Base-by-base conservation (phyloP, 1,140 invertebrate species). In the Lepidotrigona ventralis region DNA sequence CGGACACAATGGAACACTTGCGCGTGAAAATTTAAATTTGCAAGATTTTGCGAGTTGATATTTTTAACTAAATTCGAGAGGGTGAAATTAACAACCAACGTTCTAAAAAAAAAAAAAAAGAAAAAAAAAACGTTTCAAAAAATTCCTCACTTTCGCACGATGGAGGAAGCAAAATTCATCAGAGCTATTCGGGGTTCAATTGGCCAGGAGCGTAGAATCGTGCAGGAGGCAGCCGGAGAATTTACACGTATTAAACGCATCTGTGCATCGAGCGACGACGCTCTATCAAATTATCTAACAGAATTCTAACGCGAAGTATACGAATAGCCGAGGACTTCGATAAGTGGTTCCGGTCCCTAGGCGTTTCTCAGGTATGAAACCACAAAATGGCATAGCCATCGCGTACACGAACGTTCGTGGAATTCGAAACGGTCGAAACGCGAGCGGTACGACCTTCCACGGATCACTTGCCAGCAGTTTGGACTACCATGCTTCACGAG, bases 371-470 rank as follows among this genome's bases (percentile, higher is more conserved):
- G 81, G 87, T 88, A 89, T 88, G 87, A 89, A 83, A 74, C 87
- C 87, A 79, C 87, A 88, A 89, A 89, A 89, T 86, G 85, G 87
- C 87, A 89, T 88, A 86, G 87, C 87, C 86, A 84, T 82, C 87
- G 86, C 63, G 84, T 84, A 79, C 80, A n/a, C 84, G 87, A 72
- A 88, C 86, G 87, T 88, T 85, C 87, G 81, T 71, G 87, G 87
- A 89, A 89, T 89, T 85, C 77, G 87, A 88, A 89, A 89, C 87
- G 87, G 87, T 89, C 87, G 87, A 88, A 88, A 82, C 87, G 86
- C 87, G 86, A 81, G 46, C 51, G 87, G 84, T 88, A 89, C 86
- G 87, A 89, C 80, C 86, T 81, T 79, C 86, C 86, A 85, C 69
- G 84, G 81, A 89, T 89, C 87, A 89, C 87, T 88, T 88, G 77